Conservation (phyloP, 92 coral and sea anemone species). For the Phymanthus crucifer region DNA sequence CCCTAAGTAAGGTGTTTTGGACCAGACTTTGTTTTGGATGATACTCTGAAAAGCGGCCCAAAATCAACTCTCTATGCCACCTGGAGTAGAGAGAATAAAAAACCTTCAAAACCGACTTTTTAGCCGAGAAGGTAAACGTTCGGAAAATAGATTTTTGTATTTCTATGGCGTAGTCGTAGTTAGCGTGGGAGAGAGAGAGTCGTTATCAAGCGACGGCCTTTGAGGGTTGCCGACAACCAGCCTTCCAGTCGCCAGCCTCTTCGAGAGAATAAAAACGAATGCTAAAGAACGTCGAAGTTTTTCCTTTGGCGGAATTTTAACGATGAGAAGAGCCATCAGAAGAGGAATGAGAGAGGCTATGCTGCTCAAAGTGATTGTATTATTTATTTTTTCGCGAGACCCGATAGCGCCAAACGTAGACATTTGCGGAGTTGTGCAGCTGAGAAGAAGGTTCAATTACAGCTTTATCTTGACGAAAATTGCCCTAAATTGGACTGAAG, state of each 20-base stretch:
- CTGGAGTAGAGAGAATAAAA: background rate
- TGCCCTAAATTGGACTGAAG: constrained; percentile 62
- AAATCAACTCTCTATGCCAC: background rate
- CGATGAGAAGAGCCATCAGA: constrained; percentile 36
- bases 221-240: constrained; percentile 20
- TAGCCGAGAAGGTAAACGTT: background rate
- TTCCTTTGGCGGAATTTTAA: constrained; percentile 9
- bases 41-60: background rate
- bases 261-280: background rate
- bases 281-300: constrained; percentile 1
- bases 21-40: background rate
- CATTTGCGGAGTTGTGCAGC: constrained; percentile 56
- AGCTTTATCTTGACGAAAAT: constrained; percentile 60
- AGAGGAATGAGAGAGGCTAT: constrained; percentile 20
- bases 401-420: constrained; percentile 60
- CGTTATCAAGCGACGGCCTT: background rate
- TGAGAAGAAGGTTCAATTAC: constrained; percentile 62
- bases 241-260: constrained; percentile 16
- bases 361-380: constrained; percentile 26
- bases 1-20: background rate
- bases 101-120: background rate
- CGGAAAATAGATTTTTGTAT: background rate
- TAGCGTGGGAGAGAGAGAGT: constrained; percentile 2
- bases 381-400: constrained; percentile 50
- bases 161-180: background rate